Percentiles rank a stretch among this genome's conserved stretches.
Conservation (phyloP, 2,888 invertebrate species). For the Galerucella calmariensis region DNA sequence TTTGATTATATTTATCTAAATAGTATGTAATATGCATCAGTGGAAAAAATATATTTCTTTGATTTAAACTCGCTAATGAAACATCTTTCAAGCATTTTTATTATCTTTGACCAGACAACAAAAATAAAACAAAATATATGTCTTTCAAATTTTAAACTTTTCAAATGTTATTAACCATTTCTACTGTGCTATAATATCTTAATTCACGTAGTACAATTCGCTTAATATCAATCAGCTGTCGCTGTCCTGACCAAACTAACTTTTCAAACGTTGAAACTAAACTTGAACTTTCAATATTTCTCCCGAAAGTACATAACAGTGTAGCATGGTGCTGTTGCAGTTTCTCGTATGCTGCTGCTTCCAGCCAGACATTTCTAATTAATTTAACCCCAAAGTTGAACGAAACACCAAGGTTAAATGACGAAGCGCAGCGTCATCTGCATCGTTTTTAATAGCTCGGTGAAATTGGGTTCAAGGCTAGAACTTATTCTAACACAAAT, state of each 20-base stretch:
- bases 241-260: conserved; percentile 34
- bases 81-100: no score
- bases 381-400: conserved; percentile 49
- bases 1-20: no score
- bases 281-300: conserved; percentile 39
- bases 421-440: conserved; percentile 39
- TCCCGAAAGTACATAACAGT: conserved; percentile 30
- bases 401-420: conserved; percentile 47
- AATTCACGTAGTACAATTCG: neutral
- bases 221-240: conserved; percentile 22
- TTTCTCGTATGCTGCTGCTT: conserved; percentile 32
- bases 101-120: no score
- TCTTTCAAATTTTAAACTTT: no score
- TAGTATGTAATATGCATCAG: no score
- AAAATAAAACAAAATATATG: no score
- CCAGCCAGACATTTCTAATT: conserved; percentile 46
- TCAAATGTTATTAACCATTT: neutral
- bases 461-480: conserved; percentile 11
- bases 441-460: conserved; percentile 28
- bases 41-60: no score
- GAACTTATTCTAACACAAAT: conserved; percentile 13
- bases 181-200: neutral
- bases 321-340: conserved; percentile 26
- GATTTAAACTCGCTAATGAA: no score
- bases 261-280: conserved; percentile 31